Percentiles rank a stretch among this genome's conserved stretches.
These are phyloP conservation scores for Clunio marinus DNA, from an alignment of 2,888 invertebrate species.

Conservation along the genomic window DNA sequence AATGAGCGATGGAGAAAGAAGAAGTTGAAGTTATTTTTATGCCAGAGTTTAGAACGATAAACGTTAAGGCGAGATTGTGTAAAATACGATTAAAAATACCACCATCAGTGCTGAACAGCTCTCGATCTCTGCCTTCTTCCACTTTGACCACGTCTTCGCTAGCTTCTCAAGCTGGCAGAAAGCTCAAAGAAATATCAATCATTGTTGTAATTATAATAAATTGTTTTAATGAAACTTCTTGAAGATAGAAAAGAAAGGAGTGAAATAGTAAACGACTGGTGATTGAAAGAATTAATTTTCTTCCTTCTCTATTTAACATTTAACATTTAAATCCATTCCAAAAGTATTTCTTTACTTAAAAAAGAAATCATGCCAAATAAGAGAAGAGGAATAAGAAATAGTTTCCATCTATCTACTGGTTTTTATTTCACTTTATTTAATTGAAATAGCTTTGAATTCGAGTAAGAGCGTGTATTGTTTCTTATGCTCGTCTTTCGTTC, in stretches of 20 bases:
- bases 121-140: neutral
- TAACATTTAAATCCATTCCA: neutral
- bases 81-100: conserved; percentile 10
- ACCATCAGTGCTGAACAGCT: conserved; percentile 8
- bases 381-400: conserved; percentile 8
- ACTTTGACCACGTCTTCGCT: neutral
- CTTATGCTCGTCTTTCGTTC: neutral
- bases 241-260: neutral
- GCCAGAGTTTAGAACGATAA: neutral
- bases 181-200: conserved; percentile 31
- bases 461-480: neutral
- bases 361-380: neutral
- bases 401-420: conserved; percentile 18
- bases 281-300: too few species aligned
- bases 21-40: neutral
- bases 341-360: neutral
- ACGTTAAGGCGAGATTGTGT: neutral
- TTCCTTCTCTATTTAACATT: neutral
- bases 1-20: neutral
- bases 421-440: conserved; percentile 13
- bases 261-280: too few species aligned
- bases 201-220: conserved; percentile 35
- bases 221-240: conserved; percentile 32
- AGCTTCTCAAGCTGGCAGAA: neutral
- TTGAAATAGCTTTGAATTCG: conserved; percentile 24